Evolutionary conservation across 1,140 invertebrate species (phyloP).

Genomic region (Bombus ignitus): DNA sequence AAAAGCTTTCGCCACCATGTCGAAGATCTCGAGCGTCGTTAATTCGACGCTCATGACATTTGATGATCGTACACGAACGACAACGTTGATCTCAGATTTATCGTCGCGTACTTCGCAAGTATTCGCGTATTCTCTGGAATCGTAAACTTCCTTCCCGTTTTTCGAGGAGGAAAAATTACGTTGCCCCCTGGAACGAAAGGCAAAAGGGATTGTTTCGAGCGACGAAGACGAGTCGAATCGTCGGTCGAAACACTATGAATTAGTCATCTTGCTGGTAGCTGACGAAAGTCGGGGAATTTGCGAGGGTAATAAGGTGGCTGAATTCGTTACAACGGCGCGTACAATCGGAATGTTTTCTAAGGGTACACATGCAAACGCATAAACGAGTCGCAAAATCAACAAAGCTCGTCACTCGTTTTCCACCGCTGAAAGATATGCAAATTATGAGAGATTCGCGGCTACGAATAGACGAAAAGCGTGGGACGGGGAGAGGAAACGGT

Average conservation of each 20-base stretch:
- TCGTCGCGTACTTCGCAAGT: neutral
- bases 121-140: neutral
- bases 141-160: neutral
- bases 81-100: too few relatives aligned
- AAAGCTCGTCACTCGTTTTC: neutral
- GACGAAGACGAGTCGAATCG: neutral
- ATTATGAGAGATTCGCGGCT: conserved; percentile 24
- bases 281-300: conserved; percentile 12
- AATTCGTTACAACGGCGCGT: neutral
- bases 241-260: neutral
- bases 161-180: neutral
- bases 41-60: too few relatives aligned
- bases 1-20: too few relatives aligned
- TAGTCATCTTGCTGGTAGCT: neutral
- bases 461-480: neutral
- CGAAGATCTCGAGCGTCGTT: too few relatives aligned
- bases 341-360: neutral
- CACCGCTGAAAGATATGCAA: conserved; percentile 31
- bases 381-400: conserved; percentile 36
- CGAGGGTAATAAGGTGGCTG: conserved; percentile 13
- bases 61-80: too few relatives aligned
- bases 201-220: neutral
- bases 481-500: too few relatives aligned
- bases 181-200: neutral
- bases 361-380: conserved; percentile 3